Base-by-base conservation (phyloP, 1,140 invertebrate species). In the Leptonema lineaticorne region DNA sequence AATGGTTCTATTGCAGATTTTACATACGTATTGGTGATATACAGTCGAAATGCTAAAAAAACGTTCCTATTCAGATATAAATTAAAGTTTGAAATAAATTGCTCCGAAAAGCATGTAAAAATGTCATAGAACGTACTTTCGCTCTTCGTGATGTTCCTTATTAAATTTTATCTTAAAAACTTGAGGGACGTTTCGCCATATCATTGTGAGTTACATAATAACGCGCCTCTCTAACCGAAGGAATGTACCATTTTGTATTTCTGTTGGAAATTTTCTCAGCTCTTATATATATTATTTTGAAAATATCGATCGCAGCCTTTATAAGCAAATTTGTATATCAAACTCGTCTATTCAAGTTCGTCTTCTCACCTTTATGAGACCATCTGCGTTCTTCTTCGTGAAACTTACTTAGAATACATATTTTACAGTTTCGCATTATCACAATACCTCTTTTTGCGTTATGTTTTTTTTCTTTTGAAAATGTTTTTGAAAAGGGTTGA, bases 271-370 rank as follows among this genome's bases (percentile, higher is more conserved):
- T n/a, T n/a, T n/a, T n/a, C n/a, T n/a, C n/a, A n/a, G n/a, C n/a
- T n/a, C n/a, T n/a, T n/a, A n/a, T n/a, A n/a, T n/a, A 59, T 70
- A 70, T 70, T 62, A 70, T 63, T 53, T 33, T 46, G 65, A 60
- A 56, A 28, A 59, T 71, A 71, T 71, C 67, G 69, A 71, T 71
- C 69, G 60, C 22, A 27, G 62, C 56, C 57, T 46, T 71, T 71
- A 68, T 68, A 53, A 62, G 63, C 62, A 62, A 64, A 71, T 71
- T 71, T 71, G 69, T 71, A 71, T 71, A 71, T 71, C 56, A 66
- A 60, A 46, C 58, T 60, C 56, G 63, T 46, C 66, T 68, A 71
- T 68, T 71, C 69, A 59, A 46, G 69, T 68, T 50, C 67, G 60
- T 71, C 66, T 68, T 68, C 57, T 60, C 69, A 71, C 69, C 69